These are phyloP conservation scores for Unio delphinus DNA, from an alignment of 2,888 invertebrate genomes.

Conservation along the genomic window DNA sequence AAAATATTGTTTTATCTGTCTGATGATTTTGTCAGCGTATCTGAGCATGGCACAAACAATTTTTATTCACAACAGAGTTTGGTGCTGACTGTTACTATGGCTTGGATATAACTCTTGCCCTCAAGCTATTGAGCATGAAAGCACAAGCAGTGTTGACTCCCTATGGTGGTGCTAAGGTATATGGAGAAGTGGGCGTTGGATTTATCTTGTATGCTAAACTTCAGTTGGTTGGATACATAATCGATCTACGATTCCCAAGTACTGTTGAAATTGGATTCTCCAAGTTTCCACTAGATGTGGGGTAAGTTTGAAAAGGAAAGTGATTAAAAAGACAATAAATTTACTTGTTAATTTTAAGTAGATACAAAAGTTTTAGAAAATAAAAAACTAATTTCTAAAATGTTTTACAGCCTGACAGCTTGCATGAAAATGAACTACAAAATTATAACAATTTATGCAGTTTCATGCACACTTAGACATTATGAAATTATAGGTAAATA, in stretches of 20 bases:
- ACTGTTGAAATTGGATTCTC: slow-evolving; percentile 34
- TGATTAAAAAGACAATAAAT: no score
- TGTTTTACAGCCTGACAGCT: no score
- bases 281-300: slow-evolving; percentile 49
- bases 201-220: slow-evolving; percentile 33
- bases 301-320: slow-evolving; percentile 17
- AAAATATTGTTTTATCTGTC: no score
- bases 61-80: slow-evolving; percentile 17
- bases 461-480: no score
- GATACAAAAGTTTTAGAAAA: no score
- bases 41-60: no score
- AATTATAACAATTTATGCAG: no score
- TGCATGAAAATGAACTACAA: no score
- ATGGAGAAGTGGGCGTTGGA: slow-evolving; percentile 33
- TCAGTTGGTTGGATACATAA: slow-evolving; percentile 34
- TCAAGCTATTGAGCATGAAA: slow-evolving; percentile 28
- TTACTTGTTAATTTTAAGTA: no score
- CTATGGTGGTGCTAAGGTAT: slow-evolving; percentile 20
- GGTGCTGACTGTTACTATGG: slow-evolving; percentile 33
- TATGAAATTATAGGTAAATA: no score
- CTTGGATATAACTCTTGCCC: slow-evolving; percentile 26
- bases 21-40: no score
- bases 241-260: slow-evolving; percentile 39
- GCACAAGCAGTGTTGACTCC: slow-evolving; percentile 20
- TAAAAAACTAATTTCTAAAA: no score